Evolutionary conservation across 2,888 invertebrate species (phyloP), one percentile per base, ranked within the genome.

Genomic region (Rugalucina vietnamica): DNA sequence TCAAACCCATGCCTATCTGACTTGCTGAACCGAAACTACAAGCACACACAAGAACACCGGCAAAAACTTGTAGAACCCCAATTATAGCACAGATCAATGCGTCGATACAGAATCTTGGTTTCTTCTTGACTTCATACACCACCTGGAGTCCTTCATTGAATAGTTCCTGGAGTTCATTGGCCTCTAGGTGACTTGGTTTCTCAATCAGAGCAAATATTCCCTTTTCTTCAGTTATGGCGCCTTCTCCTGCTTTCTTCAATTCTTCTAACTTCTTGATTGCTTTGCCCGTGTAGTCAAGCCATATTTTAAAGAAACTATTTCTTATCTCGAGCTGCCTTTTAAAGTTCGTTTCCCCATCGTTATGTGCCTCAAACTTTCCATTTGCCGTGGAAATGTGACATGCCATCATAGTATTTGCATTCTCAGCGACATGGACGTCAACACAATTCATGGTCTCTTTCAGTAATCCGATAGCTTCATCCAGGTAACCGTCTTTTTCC

Each of bases 391-490:
- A 65, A 12, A 65, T 65, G 21, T 65, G 65, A 65, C 65, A 65
- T 34, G 65, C 65, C 65, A 65, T 65, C 65, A 65, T 65, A 2
- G 65, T 65, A 34, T 65, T 65, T 65, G 65, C 65, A 65, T 65
- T 65, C 21, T 65, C 65, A 4, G 34, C 65, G 21, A 65, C 34
- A 65, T 65, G 65, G 5, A 65, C 65, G 34, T 65, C 65, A 10
- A 65, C 5, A 18, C 65, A 65, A 18, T 65, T 29, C 18, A 65
- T 65, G 18, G 65, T 65, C 32, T 65, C 65, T 29, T 65, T 65
- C 34, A 65, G 34, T 18, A 65, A 34, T 1, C 34, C 34, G 18
- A 65, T 65, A 2, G 65, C 65, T 24, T 65, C 3, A 34, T 65
- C 65, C 65, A 65, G 32, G 34, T 65, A 65, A 1, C 65, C 65